These are phyloP conservation scores for Drosophila punjabiensis DNA, from an alignment of 1,140 invertebrate species.

Conservation along the genomic window DNA sequence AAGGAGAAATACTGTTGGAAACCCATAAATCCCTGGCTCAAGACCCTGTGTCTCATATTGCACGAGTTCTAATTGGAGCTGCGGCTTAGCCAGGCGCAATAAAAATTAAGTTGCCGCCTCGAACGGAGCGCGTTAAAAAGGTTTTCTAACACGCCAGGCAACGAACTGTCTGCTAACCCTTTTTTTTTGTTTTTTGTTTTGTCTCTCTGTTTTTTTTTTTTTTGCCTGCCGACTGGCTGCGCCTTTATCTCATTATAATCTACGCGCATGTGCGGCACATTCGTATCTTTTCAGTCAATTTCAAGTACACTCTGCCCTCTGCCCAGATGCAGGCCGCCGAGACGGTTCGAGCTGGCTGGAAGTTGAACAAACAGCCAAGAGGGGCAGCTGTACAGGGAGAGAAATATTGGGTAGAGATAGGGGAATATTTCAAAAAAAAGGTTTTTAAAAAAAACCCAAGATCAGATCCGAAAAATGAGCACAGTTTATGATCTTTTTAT, in stretches of 20 bases:
- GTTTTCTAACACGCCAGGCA: conserved; percentile 60
- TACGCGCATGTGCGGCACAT: conserved; percentile 80
- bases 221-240: conserved; percentile 38
- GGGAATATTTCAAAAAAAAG: not conserved
- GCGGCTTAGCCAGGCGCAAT: conserved; percentile 49
- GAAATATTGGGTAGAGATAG: not conserved
- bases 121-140: conserved; percentile 52
- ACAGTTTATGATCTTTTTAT: not conserved
- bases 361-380: conserved; percentile 61
- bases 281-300: conserved; percentile 79
- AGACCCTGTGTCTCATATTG: conserved; percentile 36
- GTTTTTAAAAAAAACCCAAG: not conserved
- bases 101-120: conserved; percentile 53
- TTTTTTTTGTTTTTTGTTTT: conserved; percentile 19
- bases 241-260: conserved; percentile 79
- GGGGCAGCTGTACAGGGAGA: conserved; percentile 13
- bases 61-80: conserved; percentile 49
- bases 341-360: conserved; percentile 19
- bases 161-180: conserved; percentile 56
- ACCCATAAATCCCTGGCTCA: conserved; percentile 13
- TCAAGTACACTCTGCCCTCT: conserved; percentile 75
- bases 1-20: conserved; percentile 15
- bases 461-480: accelerated
- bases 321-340: conserved; percentile 46
- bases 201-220: not conserved